These are phyloP conservation scores for Tortrix viridana DNA, from an alignment of 2,888 invertebrate species.

Conservation along the genomic window DNA sequence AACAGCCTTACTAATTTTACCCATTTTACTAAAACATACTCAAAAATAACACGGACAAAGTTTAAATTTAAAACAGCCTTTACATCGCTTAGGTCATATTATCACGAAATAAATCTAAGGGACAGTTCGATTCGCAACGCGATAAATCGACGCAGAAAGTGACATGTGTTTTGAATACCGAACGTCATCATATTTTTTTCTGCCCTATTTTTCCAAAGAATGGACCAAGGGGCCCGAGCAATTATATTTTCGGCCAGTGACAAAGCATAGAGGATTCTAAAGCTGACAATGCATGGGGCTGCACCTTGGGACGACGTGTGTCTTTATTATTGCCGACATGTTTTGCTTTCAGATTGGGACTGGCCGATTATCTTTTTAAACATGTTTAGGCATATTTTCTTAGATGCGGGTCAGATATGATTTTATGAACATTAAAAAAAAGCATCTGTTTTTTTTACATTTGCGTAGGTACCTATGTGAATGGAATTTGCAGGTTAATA, in stretches of 20 bases:
- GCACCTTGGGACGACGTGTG: constrained; percentile 74
- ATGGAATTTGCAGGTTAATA: too few relatives aligned
- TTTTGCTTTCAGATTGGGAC: constrained; percentile 65
- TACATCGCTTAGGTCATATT: neutral
- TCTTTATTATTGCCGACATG: constrained; percentile 61
- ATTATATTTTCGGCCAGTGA: constrained; percentile 74
- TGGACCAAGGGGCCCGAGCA: constrained; percentile 72
- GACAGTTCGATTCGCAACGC: constrained; percentile 67
- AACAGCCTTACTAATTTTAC: constrained; percentile 33
- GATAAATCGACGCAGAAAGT: constrained; percentile 77
- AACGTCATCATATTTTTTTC: constrained; percentile 67
- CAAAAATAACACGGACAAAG: constrained; percentile 45
- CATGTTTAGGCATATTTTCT: constrained; percentile 41
- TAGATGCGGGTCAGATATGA: constrained; percentile 33
- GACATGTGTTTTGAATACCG: constrained; percentile 81
- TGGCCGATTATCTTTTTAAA: constrained; percentile 52
- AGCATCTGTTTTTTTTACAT: neutral
- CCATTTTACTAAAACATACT: neutral
- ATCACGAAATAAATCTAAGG: constrained; percentile 20
- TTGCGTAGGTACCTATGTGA: neutral
- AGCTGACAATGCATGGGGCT: constrained; percentile 62
- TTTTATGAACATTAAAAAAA: neutral
- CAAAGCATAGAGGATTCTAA: constrained; percentile 48
- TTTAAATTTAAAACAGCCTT: neutral
- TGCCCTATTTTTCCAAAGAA: constrained; percentile 52